Evolutionary conservation across 2,888 invertebrate genomes (phyloP), one percentile per base, ranked within the genome.

Genomic region (Seladonia tumulorum): DNA sequence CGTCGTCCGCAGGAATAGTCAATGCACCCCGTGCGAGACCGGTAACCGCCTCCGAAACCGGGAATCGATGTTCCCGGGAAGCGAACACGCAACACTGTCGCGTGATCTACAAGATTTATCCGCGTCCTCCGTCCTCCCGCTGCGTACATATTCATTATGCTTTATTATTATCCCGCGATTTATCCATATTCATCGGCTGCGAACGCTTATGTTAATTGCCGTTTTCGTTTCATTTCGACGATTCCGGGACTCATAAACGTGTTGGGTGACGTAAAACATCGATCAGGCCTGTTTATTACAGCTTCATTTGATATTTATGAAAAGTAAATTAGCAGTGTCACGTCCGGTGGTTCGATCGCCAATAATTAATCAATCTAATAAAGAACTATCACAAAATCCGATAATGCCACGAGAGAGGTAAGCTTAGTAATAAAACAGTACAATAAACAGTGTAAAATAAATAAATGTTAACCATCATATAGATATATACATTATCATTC

Each of bases 1-100:
- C 79, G 87, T 79, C 74, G 75, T 68, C 66, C 53, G 53, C 75
- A 57, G 57, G 82, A 89, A 89, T 89, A 70, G 88, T 84, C 86
- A 86, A 82, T 81, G 81, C 68, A 18, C n/a, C 42, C 25, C 25
- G 14, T 47, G 66, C 39, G 53, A 16, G 14, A 22, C 60, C 49
- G 39, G 57, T 63, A 72, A n/a, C n/a, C n/a, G 47, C 63, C 74
- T 74, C 53, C 82, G 73, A 47, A 49, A 79, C 53, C 70, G 71
- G 77, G 53, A 60, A 3, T 39, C 74, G 49, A 39, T 18, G 66
- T 66, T 66, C 29, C 66, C 18, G 66, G 18, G 66, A 66, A 66
- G 8, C 18, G 18, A 29, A 66, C 35, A 35, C 29, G 66, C 66
- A 29, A 66, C 35, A 29, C 18, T 16, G 35, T 66, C 18, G 66